A percentile compares a stretch with the other conserved stretches of the same genome.
phyloP scores from a whole-genome alignment of 2,113 vertebrate genomes.

The Elaphurus davidianus region DNA sequence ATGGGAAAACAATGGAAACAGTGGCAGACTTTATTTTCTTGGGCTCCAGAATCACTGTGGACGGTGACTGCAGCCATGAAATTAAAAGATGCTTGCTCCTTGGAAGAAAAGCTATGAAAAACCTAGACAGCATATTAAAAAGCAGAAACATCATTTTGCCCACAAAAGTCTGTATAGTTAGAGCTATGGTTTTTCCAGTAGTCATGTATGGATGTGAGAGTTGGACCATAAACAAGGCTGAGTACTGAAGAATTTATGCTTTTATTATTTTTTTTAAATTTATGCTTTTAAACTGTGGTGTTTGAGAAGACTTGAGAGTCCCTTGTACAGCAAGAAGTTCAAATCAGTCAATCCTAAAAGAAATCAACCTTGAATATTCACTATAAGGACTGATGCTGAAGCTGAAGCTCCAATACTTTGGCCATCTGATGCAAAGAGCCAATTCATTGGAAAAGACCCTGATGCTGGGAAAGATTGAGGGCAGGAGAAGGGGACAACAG shows the following conservation, averaged over 20 bases:
- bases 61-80: neutral
- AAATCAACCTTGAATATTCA: neutral
- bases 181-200: neutral
- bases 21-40: neutral
- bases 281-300: neutral
- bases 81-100: neutral
- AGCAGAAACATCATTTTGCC: neutral
- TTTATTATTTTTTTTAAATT: too few species aligned
- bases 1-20: neutral
- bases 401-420: neutral
- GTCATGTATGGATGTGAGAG: neutral
- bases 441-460: neutral
- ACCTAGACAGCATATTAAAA: neutral
- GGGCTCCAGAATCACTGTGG: neutral
- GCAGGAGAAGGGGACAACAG: neutral
- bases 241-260: neutral
- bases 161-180: neutral
- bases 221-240: neutral
- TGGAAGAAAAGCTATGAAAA: neutral
- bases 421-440: neutral
- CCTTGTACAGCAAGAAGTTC: neutral
- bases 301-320: neutral
- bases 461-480: neutral
- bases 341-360: neutral
- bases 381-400: neutral